Conservation (phyloP, 2,888 invertebrate genomes). For the Harpalus rubripes region DNA sequence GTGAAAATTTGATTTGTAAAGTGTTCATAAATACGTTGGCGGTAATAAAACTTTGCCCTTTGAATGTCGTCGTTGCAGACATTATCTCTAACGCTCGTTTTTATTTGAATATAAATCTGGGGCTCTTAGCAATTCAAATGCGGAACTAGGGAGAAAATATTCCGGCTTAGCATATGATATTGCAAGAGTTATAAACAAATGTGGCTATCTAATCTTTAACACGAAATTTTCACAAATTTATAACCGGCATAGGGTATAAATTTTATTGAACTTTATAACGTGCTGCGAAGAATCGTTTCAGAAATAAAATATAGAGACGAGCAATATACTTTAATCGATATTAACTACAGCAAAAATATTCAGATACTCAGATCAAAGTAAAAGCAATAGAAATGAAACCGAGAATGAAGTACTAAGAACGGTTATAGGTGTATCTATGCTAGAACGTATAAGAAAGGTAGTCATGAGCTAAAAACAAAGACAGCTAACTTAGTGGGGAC, state of each 20-base stretch:
- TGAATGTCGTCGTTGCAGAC: constrained; percentile 60
- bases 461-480: too few relatives aligned
- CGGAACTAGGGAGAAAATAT: constrained; percentile 42
- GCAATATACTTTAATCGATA: too few relatives aligned
- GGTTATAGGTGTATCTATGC: too few relatives aligned
- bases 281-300: neutral
- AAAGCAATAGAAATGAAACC: too few relatives aligned
- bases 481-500: too few relatives aligned
- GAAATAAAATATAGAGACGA: neutral
- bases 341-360: too few relatives aligned
- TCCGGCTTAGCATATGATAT: constrained; percentile 50
- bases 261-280: neutral
- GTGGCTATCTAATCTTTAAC: constrained; percentile 14
- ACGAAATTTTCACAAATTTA: constrained; percentile 27
- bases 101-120: constrained; percentile 66
- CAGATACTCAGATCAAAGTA: too few relatives aligned
- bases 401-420: too few relatives aligned
- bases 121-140: constrained; percentile 64
- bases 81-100: constrained; percentile 61
- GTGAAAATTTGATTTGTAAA: constrained; percentile 59
- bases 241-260: neutral
- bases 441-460: too few relatives aligned
- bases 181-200: constrained; percentile 52
- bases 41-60: constrained; percentile 57
- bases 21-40: constrained; percentile 55